Evolutionary conservation across 2,888 invertebrate species (phyloP).

Genomic region (Calameuta filiformis): DNA sequence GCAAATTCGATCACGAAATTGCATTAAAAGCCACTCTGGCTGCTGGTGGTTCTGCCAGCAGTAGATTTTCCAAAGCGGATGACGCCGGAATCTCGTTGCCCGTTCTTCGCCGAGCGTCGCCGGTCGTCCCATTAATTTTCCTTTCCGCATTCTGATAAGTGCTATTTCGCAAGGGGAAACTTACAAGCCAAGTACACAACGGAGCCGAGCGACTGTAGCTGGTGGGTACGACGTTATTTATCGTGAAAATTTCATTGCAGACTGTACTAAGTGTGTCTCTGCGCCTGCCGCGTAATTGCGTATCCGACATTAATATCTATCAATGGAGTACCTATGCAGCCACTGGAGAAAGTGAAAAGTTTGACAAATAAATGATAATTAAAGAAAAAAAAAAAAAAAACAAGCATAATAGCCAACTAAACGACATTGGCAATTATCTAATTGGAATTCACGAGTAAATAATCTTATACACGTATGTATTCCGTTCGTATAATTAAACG

Average conservation of each 20-base stretch:
- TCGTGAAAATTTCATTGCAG: background rate
- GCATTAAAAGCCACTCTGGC: constrained; percentile 53
- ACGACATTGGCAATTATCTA: background rate
- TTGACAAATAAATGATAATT: background rate
- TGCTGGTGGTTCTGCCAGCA: background rate
- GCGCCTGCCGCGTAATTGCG: background rate
- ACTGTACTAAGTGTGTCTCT: background rate
- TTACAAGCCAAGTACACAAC: background rate
- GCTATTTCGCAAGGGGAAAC: constrained; percentile 42
- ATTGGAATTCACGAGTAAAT: background rate
- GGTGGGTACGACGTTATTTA: background rate
- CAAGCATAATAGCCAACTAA: background rate
- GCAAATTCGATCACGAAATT: constrained; percentile 49
- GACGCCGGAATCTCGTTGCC: background rate
- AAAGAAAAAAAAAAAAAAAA: background rate
- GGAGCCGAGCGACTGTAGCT: background rate
- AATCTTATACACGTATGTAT: background rate
- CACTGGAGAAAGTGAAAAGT: background rate
- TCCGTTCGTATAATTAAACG: background rate
- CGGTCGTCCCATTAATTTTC: constrained; percentile 48
- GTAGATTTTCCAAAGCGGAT: background rate
- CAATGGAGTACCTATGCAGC: background rate
- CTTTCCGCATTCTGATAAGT: constrained; percentile 50
- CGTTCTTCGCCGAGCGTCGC: constrained; percentile 47
- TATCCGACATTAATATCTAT: background rate